Evolutionary conservation across 2,888 invertebrate species (phyloP), one percentile per base, ranked within the genome.

Genomic region (Rotaria magnacalcarata): DNA sequence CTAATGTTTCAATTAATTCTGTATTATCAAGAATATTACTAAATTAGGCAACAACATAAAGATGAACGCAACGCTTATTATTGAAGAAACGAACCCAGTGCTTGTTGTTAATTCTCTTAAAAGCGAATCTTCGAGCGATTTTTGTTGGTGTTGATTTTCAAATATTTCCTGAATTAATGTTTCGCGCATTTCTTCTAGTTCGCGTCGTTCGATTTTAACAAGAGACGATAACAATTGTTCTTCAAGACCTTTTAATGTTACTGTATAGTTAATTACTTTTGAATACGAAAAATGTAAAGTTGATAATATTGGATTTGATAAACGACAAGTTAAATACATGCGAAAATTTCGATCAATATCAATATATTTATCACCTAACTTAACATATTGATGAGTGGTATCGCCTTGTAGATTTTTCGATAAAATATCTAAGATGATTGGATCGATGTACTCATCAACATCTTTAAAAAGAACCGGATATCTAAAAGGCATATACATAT

Each of bases 371-470:
- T 96, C 95, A 52, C 96, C 96, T 85, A 96, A 92, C 88, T 95
- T 92, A 27, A 96, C 93, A 91, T 94, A 96, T n/a, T 93, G 93
- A 87, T 95, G 93, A 0, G 95, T 96, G 86, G 93, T 93, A 86
- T 75, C 43, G 16, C 60, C 60, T 84, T 85, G 94, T 80, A 96
- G 93, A 90, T 95, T 95, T 90, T 95, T 96, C 90, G 95, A 94
- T 19, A 96, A 92, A 0, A 96, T 94, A 89, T 95, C 95, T 89
- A 95, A 95, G 54, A 96, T 94, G 1, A 96, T 95, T 0, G 96
- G 96, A 91, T 96, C 96, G 60, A 96, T 94, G 89, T 95, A 96
- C 89, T 95, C 95, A 90, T 96, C 96, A 5, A 96, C 95, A 90
- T 96, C 96, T 92, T 95, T 95, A 90, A 96, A 95, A 1, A 96